Conservation (phyloP, 1,140 invertebrate species). For the Cotesia typhae region DNA sequence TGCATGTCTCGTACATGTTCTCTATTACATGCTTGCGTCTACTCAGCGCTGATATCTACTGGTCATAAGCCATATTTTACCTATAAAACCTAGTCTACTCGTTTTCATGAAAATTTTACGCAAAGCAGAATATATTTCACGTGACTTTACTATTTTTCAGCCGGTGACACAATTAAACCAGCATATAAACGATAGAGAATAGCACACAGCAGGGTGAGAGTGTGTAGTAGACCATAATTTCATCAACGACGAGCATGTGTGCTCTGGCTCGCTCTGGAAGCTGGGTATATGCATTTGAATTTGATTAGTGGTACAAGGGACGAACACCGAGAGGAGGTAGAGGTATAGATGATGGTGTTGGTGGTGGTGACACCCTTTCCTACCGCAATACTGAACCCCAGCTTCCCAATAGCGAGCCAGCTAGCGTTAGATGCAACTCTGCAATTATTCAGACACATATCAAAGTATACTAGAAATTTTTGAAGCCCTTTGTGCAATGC, state of each 20-base stretch:
- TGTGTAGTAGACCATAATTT: conserved; percentile 61
- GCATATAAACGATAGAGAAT: conserved; percentile 12
- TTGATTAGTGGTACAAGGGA: conserved; percentile 57
- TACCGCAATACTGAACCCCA: conserved; percentile 48
- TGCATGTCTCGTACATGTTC: conserved; percentile 53
- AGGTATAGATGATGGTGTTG: conserved; percentile 43
- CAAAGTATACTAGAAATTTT: conserved; percentile 52
- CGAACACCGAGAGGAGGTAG: conserved; percentile 32
- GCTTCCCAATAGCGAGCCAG: conserved; percentile 42
- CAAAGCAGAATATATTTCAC: background rate
- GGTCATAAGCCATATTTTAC: conserved; percentile 22
- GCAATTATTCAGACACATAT: conserved; percentile 63
- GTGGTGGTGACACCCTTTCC: conserved; percentile 59
- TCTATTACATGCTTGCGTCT: conserved; percentile 56
- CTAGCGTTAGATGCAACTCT: conserved; percentile 54
- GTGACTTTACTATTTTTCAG: conserved; percentile 20
- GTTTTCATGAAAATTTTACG: no score
- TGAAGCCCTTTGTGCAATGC: conserved; percentile 28
- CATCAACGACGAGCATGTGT: conserved; percentile 54
- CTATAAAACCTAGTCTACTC: background rate
- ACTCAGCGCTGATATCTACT: conserved; percentile 50
- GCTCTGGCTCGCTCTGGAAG: conserved; percentile 43
- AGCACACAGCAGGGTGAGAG: conserved; percentile 25
- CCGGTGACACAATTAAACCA: conserved; percentile 13
- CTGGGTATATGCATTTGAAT: conserved; percentile 60